A percentile compares a stretch with the other conserved stretches of the same genome.
Evolutionary conservation across 2,113 vertebrate genomes (phyloP).

Genomic region (Lepisosteus osseus): DNA sequence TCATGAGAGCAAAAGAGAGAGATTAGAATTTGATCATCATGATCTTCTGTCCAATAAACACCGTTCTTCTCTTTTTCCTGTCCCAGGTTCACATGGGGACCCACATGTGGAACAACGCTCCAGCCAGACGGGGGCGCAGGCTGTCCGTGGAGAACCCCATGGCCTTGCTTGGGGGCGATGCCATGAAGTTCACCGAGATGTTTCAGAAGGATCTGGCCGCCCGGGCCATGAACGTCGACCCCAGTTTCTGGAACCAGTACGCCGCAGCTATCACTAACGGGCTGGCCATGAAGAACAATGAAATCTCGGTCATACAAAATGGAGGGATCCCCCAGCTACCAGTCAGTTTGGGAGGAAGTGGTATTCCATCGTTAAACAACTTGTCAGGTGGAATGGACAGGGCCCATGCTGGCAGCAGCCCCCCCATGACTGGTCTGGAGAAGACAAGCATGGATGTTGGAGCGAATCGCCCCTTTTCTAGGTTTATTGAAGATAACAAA

Average conservation of each 20-base stretch:
- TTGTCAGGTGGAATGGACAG: conserved; percentile 86
- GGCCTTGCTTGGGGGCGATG: conserved; percentile 89
- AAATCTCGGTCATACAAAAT: conserved; percentile 98
- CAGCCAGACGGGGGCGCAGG: conserved; percentile 89
- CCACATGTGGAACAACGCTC: conserved; percentile 99
- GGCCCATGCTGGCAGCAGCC: conserved; percentile 77
- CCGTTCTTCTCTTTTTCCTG: conserved; percentile 17
- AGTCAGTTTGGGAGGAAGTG: conserved; percentile 83
- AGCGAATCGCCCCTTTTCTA: conserved; percentile 83
- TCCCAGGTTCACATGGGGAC: conserved; percentile 97
- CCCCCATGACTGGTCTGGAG: conserved; percentile 80
- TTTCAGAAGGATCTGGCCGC: conserved; percentile 97
- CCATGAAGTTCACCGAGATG: conserved; percentile 97
- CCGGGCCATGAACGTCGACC: conserved; percentile 94
- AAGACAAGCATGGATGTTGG: conserved; percentile 80
- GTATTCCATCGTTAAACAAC: conserved; percentile 80
- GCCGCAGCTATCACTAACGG: conserved; percentile 95
- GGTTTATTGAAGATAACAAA: conserved; percentile 97
- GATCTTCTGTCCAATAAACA: no score
- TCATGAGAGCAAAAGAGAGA: no score
- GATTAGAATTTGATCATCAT: no score
- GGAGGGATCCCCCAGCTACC: conserved; percentile 92
- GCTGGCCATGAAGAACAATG: conserved; percentile 98
- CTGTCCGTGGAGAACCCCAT: conserved; percentile 97
- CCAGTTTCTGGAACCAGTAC: conserved; percentile 96